Percentiles rank a stretch among this genome's conserved stretches.
Evolutionary conservation across 2,113 vertebrate genomes (phyloP).

Genomic region (Motacilla alba): DNA sequence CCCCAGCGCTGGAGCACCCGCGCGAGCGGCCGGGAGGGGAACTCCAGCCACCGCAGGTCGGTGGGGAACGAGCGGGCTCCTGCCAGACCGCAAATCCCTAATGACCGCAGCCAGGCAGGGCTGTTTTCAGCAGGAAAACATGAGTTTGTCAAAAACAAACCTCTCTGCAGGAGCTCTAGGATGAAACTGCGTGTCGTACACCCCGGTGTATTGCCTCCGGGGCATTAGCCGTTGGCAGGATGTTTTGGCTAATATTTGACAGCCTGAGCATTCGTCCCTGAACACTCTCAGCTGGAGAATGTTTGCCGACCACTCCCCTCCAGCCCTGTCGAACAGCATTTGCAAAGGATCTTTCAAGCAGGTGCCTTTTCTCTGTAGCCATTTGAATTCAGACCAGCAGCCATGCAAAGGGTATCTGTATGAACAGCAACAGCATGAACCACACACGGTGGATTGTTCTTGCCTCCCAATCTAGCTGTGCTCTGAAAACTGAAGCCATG

Average conservation of each 20-base stretch:
- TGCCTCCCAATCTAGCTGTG: background rate
- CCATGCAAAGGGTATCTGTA: background rate
- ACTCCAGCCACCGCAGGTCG: fast-evolving
- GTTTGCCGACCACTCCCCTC: background rate
- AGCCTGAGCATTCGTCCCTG: background rate
- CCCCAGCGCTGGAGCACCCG: fast-evolving
- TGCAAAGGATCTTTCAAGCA: background rate
- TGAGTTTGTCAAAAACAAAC: background rate
- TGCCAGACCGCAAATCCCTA: background rate
- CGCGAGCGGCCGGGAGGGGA: background rate
- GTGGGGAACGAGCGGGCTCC: fast-evolving
- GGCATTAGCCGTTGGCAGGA: background rate
- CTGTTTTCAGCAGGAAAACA: background rate
- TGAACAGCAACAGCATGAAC: fast-evolving
- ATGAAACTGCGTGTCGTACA: fast-evolving
- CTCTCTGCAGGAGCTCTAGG: background rate
- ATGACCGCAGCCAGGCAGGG: background rate
- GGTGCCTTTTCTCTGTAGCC: background rate
- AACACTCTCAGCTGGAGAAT: background rate
- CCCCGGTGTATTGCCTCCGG: background rate
- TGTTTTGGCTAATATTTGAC: background rate
- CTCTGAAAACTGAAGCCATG: background rate
- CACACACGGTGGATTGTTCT: fast-evolving
- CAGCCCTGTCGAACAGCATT: background rate
- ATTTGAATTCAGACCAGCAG: background rate